Evolutionary conservation across 2,113 vertebrate genomes (phyloP).

Genomic region (Butastur rufipennis): DNA sequence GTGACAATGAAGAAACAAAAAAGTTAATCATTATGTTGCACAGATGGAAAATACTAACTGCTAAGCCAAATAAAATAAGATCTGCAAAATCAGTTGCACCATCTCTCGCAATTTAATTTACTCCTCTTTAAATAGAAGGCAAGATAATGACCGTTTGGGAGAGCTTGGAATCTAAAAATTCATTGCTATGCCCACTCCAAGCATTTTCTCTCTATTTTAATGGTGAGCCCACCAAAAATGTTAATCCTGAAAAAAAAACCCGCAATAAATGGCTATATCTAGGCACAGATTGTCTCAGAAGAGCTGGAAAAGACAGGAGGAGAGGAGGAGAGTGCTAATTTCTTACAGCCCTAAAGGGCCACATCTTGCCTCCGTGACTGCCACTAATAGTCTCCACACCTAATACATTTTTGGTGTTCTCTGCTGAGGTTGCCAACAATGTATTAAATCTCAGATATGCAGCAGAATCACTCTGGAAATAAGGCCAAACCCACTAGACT

Average conservation of each 20-base stretch:
- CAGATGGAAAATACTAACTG: slow-evolving; percentile 58
- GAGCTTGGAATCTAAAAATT: slow-evolving; percentile 26
- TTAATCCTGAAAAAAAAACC: neutral
- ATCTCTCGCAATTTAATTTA: slow-evolving; percentile 58
- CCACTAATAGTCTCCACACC: fast-evolving
- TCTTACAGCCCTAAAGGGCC: neutral
- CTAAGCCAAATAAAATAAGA: slow-evolving; percentile 58
- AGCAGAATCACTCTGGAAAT: neutral
- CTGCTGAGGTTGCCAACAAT: neutral
- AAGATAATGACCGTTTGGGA: slow-evolving; percentile 34
- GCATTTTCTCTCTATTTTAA: neutral
- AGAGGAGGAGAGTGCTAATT: neutral
- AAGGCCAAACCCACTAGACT: neutral
- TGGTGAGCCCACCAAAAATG: neutral
- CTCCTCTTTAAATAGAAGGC: slow-evolving; percentile 49
- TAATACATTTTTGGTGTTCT: neutral
- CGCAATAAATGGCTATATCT: neutral
- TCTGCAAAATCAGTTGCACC: slow-evolving; percentile 42
- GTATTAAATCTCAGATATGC: neutral
- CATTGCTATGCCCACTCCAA: neutral
- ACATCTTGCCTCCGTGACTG: neutral
- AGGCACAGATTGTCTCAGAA: neutral
- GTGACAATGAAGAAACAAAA: slow-evolving; percentile 30
- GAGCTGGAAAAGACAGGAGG: neutral
- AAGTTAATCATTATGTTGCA: slow-evolving; percentile 26